Evolutionary conservation across 2,888 invertebrate species (phyloP).

Genomic region (Melieria crassipennis): DNA sequence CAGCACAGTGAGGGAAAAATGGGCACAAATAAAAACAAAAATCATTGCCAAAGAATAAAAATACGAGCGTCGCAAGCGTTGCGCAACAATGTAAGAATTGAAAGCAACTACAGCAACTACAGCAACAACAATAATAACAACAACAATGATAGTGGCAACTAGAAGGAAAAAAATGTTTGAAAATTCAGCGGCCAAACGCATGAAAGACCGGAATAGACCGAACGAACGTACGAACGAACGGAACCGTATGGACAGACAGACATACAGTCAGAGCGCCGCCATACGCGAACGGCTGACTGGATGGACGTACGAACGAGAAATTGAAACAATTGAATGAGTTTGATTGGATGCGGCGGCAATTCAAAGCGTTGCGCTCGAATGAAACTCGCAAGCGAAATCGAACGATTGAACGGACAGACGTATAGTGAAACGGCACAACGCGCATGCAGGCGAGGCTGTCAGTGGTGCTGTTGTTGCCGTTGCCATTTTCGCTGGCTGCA

Average conservation of each 20-base stretch:
- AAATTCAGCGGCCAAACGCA: constrained; percentile 9
- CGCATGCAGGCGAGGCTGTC: background rate
- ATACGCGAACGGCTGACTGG: constrained; percentile 2
- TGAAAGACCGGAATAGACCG: background rate
- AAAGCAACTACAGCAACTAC: background rate
- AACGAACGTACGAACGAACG: background rate
- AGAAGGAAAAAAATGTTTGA: background rate
- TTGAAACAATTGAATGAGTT: constrained; percentile 48
- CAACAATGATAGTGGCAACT: background rate
- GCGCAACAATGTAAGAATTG: too few species aligned
- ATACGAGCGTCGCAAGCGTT: too few species aligned
- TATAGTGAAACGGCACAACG: background rate
- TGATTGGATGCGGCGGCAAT: constrained; percentile 39
- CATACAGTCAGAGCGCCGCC: background rate
- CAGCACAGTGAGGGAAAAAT: background rate
- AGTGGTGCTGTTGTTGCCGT: constrained; percentile 4
- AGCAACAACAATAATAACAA: background rate
- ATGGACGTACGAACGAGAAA: constrained; percentile 37
- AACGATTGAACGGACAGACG: background rate
- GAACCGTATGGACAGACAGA: background rate
- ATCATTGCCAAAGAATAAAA: too few species aligned
- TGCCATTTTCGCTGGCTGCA: background rate
- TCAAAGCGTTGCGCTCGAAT: constrained; percentile 29
- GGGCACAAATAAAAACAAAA: background rate
- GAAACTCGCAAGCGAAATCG: constrained; percentile 30